Evolutionary conservation across 2,797 vertebrate genomes (phyloP).

Genomic region (Parotocinclus haroldoi): DNA sequence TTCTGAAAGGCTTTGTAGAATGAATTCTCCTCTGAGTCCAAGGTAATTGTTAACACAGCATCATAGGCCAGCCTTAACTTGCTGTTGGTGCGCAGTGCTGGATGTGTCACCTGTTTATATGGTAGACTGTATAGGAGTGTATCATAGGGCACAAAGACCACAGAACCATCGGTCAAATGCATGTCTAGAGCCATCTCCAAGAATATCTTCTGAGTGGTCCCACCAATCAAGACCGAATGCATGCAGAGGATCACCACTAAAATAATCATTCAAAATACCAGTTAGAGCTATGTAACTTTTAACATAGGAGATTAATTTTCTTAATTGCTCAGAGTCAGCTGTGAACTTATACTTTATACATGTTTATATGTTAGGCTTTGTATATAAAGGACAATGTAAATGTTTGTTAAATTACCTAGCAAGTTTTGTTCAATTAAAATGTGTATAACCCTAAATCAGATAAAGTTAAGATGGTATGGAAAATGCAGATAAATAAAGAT

Average conservation of each 20-base stretch:
- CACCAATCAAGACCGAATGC: conserved; percentile 85
- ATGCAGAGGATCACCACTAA: conserved; percentile 88
- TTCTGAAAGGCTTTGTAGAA: conserved; percentile 72
- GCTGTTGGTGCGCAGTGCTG: conserved; percentile 71
- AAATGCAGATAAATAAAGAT: no score
- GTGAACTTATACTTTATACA: no score
- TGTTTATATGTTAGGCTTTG: no score
- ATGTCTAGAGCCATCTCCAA: conserved; percentile 79
- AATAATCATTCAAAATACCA: conserved; percentile 2
- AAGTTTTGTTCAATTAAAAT: no score
- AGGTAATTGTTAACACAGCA: conserved; percentile 80
- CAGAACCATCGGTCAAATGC: conserved; percentile 73
- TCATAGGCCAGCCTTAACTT: conserved; percentile 80
- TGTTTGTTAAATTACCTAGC: no score
- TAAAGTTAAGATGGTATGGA: no score
- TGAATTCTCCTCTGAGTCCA: conserved; percentile 69
- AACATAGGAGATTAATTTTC: neutral
- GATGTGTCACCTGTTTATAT: conserved; percentile 64
- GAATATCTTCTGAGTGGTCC: conserved; percentile 74
- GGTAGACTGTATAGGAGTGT: conserved; percentile 78
- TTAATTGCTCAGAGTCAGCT: neutral
- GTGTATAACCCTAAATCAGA: no score
- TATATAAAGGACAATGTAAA: no score
- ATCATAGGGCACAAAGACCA: conserved; percentile 84
- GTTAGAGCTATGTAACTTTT: neutral